Evolutionary conservation across 2,113 vertebrate species (phyloP), one percentile per base, ranked within the genome.

Genomic region (Vidua chalybeata): DNA sequence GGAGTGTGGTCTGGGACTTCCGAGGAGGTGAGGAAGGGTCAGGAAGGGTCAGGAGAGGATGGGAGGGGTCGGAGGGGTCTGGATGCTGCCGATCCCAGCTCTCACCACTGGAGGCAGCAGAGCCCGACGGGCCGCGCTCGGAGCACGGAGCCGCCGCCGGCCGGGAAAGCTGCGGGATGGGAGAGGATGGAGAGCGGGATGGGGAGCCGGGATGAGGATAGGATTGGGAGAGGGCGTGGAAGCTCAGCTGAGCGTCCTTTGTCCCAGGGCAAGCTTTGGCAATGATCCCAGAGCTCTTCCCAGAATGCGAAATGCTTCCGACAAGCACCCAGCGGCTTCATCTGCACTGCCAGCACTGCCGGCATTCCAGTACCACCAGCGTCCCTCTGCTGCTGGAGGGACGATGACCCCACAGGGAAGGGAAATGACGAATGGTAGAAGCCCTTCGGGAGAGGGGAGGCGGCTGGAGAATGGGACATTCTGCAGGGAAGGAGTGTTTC

Each of bases 381-480:
- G 15, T 16, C 19, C 0, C 27, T 51, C 26, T 37, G 16, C 58
- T 28, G 11, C 52, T 4, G 19, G 21, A 28, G 9, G 21, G 9
- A 15, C 0, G 1, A 10, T 18, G 39, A 27, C 16, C 18, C 9
- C 30, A 1, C 3, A 1, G 18, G 1, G 19, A 17, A 33, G 4
- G 22, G 52, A 49, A 51, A 39, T 1, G 2, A 22, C 15, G 61
- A 64, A 21, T 1, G 8, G 24, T 15, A 24, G 28, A 62, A 75
- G 6, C 4, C 9, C 31, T 11, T 33, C 13, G 4, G 21, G 33
- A 63, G 31, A n/a, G 16, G 9, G 66, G 26, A 67, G 28, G 26
- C 18, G 15, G 14, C 1, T 4, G 1, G 10, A 1, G 14, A 79
- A 12, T 0, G 1, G 54, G 27, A n/a, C 1, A 0, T 14, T 24